Percentiles rank a stretch among this genome's conserved stretches.
Conservation (phyloP, 2,113 vertebrate genomes). For the Himantopus leucocephalus region DNA sequence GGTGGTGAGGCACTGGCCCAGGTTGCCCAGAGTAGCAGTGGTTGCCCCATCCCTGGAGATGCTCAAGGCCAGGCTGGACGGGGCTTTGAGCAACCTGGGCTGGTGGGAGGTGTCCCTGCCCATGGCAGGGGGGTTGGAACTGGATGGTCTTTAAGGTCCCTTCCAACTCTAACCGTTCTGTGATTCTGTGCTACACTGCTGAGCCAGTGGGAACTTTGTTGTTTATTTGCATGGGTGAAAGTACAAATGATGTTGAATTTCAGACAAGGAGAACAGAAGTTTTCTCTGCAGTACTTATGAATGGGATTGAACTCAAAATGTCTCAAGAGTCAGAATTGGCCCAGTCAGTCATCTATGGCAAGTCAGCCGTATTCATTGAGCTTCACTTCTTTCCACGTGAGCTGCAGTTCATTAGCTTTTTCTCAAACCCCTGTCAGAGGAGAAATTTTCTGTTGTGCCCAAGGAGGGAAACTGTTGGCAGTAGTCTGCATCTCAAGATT, state of each 20-base stretch:
- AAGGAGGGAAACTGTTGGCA: not conserved
- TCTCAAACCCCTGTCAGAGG: not conserved
- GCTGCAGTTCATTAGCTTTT: not conserved
- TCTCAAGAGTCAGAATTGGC: not conserved
- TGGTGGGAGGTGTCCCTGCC: not conserved
- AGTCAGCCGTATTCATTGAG: not conserved
- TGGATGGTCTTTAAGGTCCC: not conserved
- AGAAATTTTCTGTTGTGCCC: not conserved
- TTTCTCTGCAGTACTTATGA: not conserved
- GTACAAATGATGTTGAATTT: not conserved
- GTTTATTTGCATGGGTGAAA: not conserved
- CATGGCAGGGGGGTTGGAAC: not conserved
- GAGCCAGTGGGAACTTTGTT: not conserved
- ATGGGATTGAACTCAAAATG: not conserved
- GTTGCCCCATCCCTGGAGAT: not conserved
- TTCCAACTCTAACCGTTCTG: not conserved
- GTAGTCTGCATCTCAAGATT: not conserved
- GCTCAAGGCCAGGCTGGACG: not conserved
- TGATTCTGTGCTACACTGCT: not conserved
- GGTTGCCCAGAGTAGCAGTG: not conserved
- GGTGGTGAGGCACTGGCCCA: not conserved
- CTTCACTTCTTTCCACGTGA: not conserved
- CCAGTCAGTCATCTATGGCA: not conserved
- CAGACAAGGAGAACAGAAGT: not conserved
- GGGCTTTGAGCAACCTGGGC: not conserved